Evolutionary conservation across 2,888 invertebrate genomes (phyloP).

Genomic region (Synanthedon vespiformis): DNA sequence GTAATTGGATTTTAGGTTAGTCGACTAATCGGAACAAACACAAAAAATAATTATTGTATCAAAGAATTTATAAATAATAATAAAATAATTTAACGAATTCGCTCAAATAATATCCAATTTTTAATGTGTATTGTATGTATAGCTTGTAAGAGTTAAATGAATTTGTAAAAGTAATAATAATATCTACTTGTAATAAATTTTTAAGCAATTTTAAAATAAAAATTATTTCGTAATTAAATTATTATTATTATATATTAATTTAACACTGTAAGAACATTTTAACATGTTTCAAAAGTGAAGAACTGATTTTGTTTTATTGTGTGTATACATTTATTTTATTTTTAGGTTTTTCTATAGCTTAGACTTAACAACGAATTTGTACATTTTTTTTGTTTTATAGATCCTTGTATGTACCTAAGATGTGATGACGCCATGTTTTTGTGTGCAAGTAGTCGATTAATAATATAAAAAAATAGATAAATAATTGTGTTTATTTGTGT

Average conservation of each 20-base stretch:
- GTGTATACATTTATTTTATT: conserved; percentile 13
- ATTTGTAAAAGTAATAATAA: conserved; percentile 2
- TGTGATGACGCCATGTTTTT: conserved; percentile 1
- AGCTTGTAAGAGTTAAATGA: conserved; percentile 4
- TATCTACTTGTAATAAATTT: not conserved
- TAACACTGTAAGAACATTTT: not conserved
- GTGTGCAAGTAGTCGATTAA: not conserved
- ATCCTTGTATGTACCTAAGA: too few species aligned
- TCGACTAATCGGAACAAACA: not conserved
- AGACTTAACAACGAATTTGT: conserved; percentile 7
- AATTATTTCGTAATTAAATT: not conserved
- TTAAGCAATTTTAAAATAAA: not conserved
- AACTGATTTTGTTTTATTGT: conserved; percentile 25
- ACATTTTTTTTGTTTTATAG: too few species aligned
- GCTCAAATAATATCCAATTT: conserved; percentile 5
- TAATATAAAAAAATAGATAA: not conserved
- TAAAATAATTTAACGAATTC: conserved; percentile 3
- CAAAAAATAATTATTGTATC: conserved; percentile 6
- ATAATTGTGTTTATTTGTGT: not conserved
- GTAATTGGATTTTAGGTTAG: not conserved
- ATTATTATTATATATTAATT: too few species aligned
- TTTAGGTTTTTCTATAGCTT: not conserved
- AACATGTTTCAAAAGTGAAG: conserved; percentile 8
- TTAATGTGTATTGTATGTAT: conserved; percentile 1
- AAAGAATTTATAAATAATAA: conserved; percentile 6